A percentile compares a stretch with the other conserved stretches of the same genome.
These are phyloP conservation scores for Danionella dracula DNA, from an alignment of 2,797 vertebrate species.

Conservation along the genomic window DNA sequence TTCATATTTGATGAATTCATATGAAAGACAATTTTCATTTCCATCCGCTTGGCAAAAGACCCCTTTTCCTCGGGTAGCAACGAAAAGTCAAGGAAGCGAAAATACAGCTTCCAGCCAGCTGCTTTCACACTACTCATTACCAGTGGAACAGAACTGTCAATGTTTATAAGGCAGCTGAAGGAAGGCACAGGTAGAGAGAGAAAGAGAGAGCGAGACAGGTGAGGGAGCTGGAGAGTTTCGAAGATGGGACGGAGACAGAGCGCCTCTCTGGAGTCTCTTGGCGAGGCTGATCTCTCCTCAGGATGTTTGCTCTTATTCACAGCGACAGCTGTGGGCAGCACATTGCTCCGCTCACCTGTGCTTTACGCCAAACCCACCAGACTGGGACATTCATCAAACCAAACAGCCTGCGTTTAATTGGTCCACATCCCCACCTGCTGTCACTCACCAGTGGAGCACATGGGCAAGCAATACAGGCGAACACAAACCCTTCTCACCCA, in stretches of 20 bases:
- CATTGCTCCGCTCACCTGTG: constrained; percentile 55
- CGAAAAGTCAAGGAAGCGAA: constrained; percentile 2
- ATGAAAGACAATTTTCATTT: constrained; percentile 15
- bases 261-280: constrained; percentile 43
- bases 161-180: constrained; percentile 45
- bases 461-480: constrained; percentile 58
- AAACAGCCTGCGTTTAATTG: constrained; percentile 73
- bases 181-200: constrained; percentile 2
- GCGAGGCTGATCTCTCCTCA: constrained; percentile 61
- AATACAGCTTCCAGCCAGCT: neutral
- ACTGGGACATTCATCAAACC: constrained; percentile 71
- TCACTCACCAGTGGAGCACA: constrained; percentile 68
- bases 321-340: constrained; percentile 71
- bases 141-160: constrained; percentile 60
- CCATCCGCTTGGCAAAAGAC: neutral
- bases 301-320: constrained; percentile 72
- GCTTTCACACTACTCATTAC: constrained; percentile 39
- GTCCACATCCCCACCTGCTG: constrained; percentile 71
- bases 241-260: constrained; percentile 14
- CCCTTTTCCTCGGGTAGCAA: neutral
- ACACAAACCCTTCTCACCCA: constrained; percentile 51
- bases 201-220: constrained; percentile 51
- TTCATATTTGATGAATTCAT: constrained; percentile 20
- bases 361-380: constrained; percentile 60
- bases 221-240: constrained; percentile 36